Evolutionary conservation across 2,113 vertebrate species (phyloP), one percentile per base, ranked within the genome.

Genomic region (Colistium nudipinnis): DNA sequence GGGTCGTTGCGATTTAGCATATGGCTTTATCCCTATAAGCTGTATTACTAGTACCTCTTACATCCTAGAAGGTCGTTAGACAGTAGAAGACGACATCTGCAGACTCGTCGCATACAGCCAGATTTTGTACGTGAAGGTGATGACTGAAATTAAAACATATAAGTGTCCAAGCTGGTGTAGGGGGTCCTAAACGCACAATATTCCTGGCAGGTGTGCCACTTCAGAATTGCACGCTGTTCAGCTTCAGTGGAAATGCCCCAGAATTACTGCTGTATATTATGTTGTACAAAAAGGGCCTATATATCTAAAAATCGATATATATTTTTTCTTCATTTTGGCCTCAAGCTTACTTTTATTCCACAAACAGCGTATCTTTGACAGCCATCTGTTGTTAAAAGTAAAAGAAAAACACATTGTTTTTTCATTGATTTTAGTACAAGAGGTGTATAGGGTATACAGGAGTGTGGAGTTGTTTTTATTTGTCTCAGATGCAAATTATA

Each of bases 1-100:
- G 0, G 2, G 11, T 2, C 67, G 25, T 52, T 76, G 31, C 20
- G 10, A 28, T 69, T 22, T 69, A 24, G 19, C 51, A 24, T 72
- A 24, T 76, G 24, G 19, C 51, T 48, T 27, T 7, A 36, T 49
- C 41, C 25, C 1, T 47, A 45, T n/a, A n/a, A n/a, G n/a, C n/a
- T n/a, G n/a, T n/a, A n/a, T n/a, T n/a, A n/a, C n/a, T n/a, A n/a
- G n/a, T n/a, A n/a, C n/a, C n/a, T n/a, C n/a, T n/a, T n/a, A n/a
- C n/a, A 51, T 62, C 39, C 27, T 39, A 53, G 3, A 44, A 73
- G 36, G 33, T 25, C 19, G 39, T 51, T 19, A 33, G 7, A 3
- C n/a, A n/a, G 13, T 38, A 6, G 11, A 20, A 61, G 2, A 12
- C 5, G 45, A 52, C 28, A 22, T 27, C 10, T 33, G 4, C 4